Evolutionary conservation across 1,140 invertebrate species (phyloP).

Genomic region (Chironomus tepperi): DNA sequence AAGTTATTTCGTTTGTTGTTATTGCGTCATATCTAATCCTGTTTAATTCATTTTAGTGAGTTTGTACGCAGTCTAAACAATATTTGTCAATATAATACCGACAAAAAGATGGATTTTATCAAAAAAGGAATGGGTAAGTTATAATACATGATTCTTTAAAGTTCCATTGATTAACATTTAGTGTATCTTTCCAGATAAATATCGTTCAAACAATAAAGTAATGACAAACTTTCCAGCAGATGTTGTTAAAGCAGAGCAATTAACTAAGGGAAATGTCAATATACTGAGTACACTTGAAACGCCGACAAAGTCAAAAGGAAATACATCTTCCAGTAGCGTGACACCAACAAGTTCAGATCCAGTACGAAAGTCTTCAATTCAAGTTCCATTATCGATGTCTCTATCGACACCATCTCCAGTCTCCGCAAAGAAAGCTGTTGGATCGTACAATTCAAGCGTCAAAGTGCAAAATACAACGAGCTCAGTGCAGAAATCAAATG

Average conservation of each 20-base stretch:
- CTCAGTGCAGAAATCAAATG: slow-evolving; percentile 32
- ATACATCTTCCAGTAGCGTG: slow-evolving; percentile 24
- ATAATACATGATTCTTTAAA: slow-evolving; percentile 21
- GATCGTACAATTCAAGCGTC: background rate
- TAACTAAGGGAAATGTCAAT: slow-evolving; percentile 50
- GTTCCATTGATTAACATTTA: too few relatives aligned
- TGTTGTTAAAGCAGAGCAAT: slow-evolving; percentile 56
- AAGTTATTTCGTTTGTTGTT: slow-evolving; percentile 40
- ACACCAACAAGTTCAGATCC: background rate
- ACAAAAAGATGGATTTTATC: slow-evolving; percentile 67
- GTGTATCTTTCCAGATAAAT: slow-evolving; percentile 46
- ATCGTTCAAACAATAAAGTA: slow-evolving; percentile 48
- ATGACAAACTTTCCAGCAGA: slow-evolving; percentile 70
- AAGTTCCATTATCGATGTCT: background rate
- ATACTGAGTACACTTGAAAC: slow-evolving; percentile 32
- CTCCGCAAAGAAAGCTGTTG: background rate
- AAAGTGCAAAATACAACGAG: slow-evolving; percentile 27
- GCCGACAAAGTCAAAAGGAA: background rate
- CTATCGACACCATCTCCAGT: background rate
- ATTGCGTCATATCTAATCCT: background rate
- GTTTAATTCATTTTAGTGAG: slow-evolving; percentile 52
- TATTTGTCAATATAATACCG: slow-evolving; percentile 67
- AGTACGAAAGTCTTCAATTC: background rate
- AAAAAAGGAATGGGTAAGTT: slow-evolving; percentile 67
- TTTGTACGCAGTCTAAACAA: slow-evolving; percentile 60